Evolutionary conservation across 2,113 vertebrate genomes (phyloP), one percentile per base, ranked within the genome.

Genomic region (Alethe diademata): DNA sequence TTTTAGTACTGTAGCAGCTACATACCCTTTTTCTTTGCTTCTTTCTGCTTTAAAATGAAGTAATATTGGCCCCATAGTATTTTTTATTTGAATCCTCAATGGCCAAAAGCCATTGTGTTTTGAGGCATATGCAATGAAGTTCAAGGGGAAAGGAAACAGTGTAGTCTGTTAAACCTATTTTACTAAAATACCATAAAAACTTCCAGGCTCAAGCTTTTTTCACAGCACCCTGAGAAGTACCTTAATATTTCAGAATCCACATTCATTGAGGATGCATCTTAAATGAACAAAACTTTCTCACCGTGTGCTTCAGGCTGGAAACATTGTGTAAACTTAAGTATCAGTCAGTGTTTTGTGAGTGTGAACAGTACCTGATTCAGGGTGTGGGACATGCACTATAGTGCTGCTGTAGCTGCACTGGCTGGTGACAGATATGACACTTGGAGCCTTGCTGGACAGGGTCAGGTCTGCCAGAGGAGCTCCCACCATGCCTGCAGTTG

Each of bases 331-430:
- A 67, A 85, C 19, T 47, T 18, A 75, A 64, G 60, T 20, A 65
- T 11, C 56, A 53, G 31, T 14, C 74, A 47, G 71, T 19, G 20
- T 61, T 88, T 45, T 40, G 31, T 3, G 3, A 56, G 65, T 28
- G 53, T 42, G 62, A 88, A 45, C 50, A 61, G 88, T 97, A 97
- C 99, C 99, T 97, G 99, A 98, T 95, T 98, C 98, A 2, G 98
- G 98, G 64, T 98, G 98, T 4, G 98, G 98, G 60, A 98, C 97
- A 8, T 98, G 98, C 28, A 98, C 98, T 11, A 98, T 97, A 75
- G 98, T 98, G 98, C 98, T 98, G 97, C 98, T 98, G 98, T 98
- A 98, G 75, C 98, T 99, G 97, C 98, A 98, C 96, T 98, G 98
- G 97, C 98, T 99, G 86, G 97, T 97, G 93, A 97, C 94, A 2